Evolutionary conservation across 2,113 vertebrate genomes (phyloP).

Genomic region (Crotalus horridus): DNA sequence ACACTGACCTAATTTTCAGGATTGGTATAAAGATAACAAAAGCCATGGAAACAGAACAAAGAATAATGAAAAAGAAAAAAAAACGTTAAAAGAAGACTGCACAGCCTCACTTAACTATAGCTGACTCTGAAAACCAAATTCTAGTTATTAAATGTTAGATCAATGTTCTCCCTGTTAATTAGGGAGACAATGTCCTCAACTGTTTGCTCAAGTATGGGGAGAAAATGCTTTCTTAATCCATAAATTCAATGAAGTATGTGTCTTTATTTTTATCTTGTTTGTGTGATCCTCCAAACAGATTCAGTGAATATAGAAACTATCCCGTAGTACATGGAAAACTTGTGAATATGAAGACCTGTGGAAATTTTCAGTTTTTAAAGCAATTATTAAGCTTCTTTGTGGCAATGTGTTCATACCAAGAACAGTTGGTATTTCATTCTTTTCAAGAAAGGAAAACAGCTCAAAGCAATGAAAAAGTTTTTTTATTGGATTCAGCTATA

Average conservation of each 20-base stretch:
- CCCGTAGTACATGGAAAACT: background rate
- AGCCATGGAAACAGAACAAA: background rate
- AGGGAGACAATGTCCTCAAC: background rate
- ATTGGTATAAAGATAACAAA: background rate
- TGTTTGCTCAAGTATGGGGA: background rate
- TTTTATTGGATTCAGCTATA: slow-evolving; percentile 36
- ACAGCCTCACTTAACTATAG: background rate
- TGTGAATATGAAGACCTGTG: background rate
- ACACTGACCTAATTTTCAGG: background rate
- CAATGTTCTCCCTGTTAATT: background rate
- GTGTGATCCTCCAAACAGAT: background rate
- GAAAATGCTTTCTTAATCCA: background rate
- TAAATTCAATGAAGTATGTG: background rate
- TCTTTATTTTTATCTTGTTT: background rate
- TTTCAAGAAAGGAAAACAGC: slow-evolving; percentile 35
- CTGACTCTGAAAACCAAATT: background rate
- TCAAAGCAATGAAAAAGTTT: slow-evolving; percentile 26
- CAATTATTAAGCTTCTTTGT: background rate
- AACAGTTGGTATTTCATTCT: slow-evolving; percentile 11
- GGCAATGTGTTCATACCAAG: background rate
- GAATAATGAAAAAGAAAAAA: background rate
- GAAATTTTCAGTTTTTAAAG: background rate
- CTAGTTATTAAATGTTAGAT: background rate
- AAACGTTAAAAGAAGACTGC: background rate
- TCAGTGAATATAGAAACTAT: background rate